Evolutionary conservation across 2,797 vertebrate genomes (phyloP).

Genomic region (Spheniscus humboldti): DNA sequence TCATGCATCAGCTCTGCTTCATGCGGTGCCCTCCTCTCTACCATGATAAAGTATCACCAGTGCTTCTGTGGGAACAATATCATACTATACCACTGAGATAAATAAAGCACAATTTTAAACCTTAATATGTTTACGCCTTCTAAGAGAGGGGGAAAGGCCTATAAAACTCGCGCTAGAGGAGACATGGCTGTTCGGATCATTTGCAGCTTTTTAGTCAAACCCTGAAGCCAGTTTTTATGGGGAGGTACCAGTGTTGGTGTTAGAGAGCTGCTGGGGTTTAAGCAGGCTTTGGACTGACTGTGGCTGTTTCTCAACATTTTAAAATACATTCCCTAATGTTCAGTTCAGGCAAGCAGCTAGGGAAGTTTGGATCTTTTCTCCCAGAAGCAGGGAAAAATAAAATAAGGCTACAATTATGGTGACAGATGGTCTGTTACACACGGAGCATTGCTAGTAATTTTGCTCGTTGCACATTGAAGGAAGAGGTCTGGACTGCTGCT

Average conservation of each 20-base stretch:
- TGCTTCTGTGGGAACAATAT: background rate
- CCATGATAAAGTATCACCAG: background rate
- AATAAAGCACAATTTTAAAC: background rate
- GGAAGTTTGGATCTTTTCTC: background rate
- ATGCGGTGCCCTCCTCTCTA: background rate
- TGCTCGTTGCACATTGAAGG: background rate
- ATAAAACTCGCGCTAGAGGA: background rate
- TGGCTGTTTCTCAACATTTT: background rate
- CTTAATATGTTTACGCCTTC: background rate
- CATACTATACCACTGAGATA: background rate
- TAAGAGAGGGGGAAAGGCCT: background rate
- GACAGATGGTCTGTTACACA: background rate
- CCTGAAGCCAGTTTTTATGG: background rate
- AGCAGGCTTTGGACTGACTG: background rate
- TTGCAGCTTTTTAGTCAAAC: background rate
- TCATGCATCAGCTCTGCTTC: background rate
- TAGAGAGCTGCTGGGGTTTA: background rate
- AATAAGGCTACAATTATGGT: background rate
- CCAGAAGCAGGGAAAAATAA: background rate
- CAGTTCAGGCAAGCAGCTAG: background rate
- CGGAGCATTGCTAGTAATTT: background rate
- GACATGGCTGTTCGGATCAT: background rate
- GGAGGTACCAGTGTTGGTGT: fast-evolving
- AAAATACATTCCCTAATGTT: background rate
- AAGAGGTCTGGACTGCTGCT: background rate